Evolutionary conservation across 2,797 vertebrate species (phyloP).

Genomic region (Pseudotriccus pelzelni): DNA sequence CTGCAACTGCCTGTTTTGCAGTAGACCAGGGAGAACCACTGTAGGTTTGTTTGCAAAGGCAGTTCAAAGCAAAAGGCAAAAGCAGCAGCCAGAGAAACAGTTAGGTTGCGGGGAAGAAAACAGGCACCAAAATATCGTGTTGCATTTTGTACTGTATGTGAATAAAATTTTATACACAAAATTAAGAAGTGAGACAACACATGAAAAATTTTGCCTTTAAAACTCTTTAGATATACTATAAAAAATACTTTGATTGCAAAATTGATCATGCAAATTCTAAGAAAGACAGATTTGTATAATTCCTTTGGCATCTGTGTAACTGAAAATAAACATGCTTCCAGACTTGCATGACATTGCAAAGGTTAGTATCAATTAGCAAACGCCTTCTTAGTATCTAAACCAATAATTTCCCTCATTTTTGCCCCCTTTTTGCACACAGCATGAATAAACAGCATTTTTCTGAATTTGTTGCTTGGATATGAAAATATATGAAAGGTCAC

Average conservation of each 20-base stretch:
- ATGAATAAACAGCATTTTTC: neutral
- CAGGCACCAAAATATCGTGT: neutral
- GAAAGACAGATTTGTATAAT: neutral
- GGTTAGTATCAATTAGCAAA: neutral
- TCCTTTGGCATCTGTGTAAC: neutral
- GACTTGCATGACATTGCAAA: neutral
- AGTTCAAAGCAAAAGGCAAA: neutral
- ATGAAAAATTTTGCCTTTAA: neutral
- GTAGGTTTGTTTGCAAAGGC: neutral
- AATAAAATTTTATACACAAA: neutral
- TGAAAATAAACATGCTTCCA: neutral
- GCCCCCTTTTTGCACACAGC: neutral
- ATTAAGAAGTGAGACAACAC: neutral
- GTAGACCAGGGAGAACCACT: rapidly evolving
- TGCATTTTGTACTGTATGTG: neutral
- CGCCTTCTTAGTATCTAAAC: neutral
- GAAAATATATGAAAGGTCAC: neutral
- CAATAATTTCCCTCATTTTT: neutral
- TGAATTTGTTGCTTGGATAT: neutral
- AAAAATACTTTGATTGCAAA: neutral
- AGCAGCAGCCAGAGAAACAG: neutral
- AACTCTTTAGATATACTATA: neutral
- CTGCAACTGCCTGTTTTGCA: neutral
- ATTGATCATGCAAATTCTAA: neutral
- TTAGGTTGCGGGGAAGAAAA: neutral